Percentiles rank a stretch among this genome's conserved stretches.
Conservation (phyloP, 2,113 vertebrate species). For the Pseudonaja textilis region DNA sequence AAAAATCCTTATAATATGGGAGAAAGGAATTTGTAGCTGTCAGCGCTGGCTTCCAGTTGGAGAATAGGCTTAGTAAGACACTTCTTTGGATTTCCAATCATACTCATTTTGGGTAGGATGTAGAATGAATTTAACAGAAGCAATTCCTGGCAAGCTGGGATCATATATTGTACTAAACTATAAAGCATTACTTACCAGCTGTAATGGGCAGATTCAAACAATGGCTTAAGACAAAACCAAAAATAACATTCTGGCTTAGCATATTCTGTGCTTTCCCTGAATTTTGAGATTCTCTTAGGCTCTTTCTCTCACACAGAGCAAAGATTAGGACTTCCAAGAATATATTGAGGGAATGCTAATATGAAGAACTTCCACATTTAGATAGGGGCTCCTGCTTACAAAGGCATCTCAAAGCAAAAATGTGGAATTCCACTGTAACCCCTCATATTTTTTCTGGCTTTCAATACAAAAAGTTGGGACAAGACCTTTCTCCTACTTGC, state of each 20-base stretch:
- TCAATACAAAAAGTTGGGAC: not conserved
- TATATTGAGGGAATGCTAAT: not conserved
- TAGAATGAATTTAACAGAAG: not conserved
- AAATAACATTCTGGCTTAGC: not conserved
- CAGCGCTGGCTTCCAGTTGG: not conserved
- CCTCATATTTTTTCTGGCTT: not conserved
- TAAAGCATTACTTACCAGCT: not conserved
- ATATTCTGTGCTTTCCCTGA: not conserved
- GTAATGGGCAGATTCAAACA: not conserved
- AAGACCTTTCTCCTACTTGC: not conserved
- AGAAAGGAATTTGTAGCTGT: not conserved
- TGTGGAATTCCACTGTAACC: not conserved
- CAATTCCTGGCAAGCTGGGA: not conserved
- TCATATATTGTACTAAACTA: not conserved
- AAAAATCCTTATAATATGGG: not conserved
- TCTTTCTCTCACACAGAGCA: not conserved
- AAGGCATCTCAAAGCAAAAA: not conserved
- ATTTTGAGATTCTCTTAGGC: not conserved
- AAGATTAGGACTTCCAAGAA: not conserved
- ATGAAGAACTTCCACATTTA: not conserved
- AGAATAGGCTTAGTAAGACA: not conserved
- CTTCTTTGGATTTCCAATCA: not conserved
- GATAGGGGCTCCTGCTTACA: not conserved
- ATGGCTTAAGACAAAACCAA: not conserved
- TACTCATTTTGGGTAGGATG: not conserved